Evolutionary conservation across 2,888 invertebrate genomes (phyloP).

Genomic region (Oeneis ivallda): DNA sequence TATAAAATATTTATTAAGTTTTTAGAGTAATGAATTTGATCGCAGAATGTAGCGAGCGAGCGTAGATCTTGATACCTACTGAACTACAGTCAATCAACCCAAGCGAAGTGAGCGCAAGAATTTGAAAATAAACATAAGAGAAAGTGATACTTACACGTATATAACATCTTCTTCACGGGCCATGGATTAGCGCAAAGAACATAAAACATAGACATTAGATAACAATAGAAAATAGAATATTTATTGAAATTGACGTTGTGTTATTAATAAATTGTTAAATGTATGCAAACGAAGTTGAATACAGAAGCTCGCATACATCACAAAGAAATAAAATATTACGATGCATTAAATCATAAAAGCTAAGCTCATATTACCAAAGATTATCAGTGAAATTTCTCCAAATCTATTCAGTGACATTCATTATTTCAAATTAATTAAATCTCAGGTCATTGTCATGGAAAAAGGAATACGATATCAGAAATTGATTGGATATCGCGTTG

Average conservation of each 20-base stretch:
- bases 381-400: constrained; percentile 11
- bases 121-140: too few species aligned
- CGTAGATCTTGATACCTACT: too few species aligned
- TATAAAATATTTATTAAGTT: constrained; percentile 7
- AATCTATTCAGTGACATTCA: constrained; percentile 20
- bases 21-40: neutral
- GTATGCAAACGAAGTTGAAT: neutral
- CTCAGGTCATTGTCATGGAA: constrained; percentile 25
- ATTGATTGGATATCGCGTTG: constrained; percentile 43
- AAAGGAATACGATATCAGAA: constrained; percentile 29
- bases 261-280: neutral
- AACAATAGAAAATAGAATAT: neutral
- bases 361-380: neutral
- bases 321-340: constrained; percentile 8
- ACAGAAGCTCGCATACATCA: constrained; percentile 10
- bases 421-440: constrained; percentile 32
- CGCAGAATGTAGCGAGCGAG: neutral
- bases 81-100: too few species aligned
- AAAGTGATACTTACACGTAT: too few species aligned
- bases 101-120: too few species aligned
- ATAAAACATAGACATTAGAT: neutral
- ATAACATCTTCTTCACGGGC: too few species aligned
- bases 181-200: too few species aligned
- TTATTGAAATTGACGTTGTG: neutral
- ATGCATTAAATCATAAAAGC: constrained; percentile 15